A percentile compares a stretch with the other conserved stretches of the same genome.
phyloP scores from a whole-genome alignment of 1,140 invertebrate genomes.

The Gonatopus flavifemur region DNA sequence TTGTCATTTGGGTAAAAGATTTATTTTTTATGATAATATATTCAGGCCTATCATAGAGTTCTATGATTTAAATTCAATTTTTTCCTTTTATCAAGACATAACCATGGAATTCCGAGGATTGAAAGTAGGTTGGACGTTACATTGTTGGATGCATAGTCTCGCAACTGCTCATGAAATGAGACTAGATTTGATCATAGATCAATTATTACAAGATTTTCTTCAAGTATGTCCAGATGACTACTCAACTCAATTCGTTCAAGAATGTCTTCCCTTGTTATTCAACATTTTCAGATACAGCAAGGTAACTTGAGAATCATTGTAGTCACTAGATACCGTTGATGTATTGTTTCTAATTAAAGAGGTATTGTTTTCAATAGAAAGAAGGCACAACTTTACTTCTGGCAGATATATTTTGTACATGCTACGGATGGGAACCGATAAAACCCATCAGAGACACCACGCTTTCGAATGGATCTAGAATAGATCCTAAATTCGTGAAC shows the following conservation, averaged over 20 bases:
- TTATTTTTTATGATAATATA: not conserved
- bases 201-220: conserved; percentile 86
- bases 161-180: conserved; percentile 80
- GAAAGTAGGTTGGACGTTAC: conserved; percentile 85
- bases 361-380: conserved; percentile 63
- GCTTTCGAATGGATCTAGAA: conserved; percentile 71
- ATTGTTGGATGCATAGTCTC: conserved; percentile 90
- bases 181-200: conserved; percentile 84
- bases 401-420: conserved; percentile 87
- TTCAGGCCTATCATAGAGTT: not conserved
- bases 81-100: conserved; percentile 65
- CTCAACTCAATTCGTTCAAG: conserved; percentile 84
- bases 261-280: conserved; percentile 85
- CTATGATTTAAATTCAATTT: not conserved
- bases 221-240: conserved; percentile 84
- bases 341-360: not conserved
- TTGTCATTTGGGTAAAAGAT: conserved; percentile 73
- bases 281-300: conserved; percentile 89
- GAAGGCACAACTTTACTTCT: conserved; percentile 84
- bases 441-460: conserved; percentile 75
- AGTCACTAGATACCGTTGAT: not conserved
- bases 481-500: conserved; percentile 90
- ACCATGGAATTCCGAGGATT: conserved; percentile 80
- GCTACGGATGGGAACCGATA: conserved; percentile 84
- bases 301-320: conserved; percentile 56